Percentiles rank a stretch among this genome's conserved stretches.
Evolutionary conservation across 2,888 invertebrate genomes (phyloP).

Genomic region (Idaea aversata): DNA sequence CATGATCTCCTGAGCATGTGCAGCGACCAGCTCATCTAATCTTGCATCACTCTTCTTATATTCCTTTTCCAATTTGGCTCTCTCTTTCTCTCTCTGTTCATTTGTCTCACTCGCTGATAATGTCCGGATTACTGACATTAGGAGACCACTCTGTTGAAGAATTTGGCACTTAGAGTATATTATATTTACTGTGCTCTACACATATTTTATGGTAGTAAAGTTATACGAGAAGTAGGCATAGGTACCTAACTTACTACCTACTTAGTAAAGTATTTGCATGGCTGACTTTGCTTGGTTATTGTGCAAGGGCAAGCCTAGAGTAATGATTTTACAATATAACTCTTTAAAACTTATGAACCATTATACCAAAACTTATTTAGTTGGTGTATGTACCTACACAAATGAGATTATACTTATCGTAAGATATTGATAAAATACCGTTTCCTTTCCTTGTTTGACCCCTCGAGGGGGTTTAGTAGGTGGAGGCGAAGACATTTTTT

Average conservation of each 20-base stretch:
- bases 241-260: too few relatives aligned
- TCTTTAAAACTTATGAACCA: not conserved
- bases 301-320: too few relatives aligned
- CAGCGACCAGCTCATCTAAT: conserved; percentile 92
- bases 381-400: not conserved
- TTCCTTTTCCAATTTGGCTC: conserved; percentile 95
- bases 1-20: conserved; percentile 92
- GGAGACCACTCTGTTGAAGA: conserved; percentile 84
- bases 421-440: conserved; percentile 73
- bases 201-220: too few relatives aligned
- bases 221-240: too few relatives aligned
- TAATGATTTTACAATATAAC: too few relatives aligned
- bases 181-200: conserved; percentile 7
- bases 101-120: conserved; percentile 96
- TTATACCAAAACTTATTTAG: not conserved
- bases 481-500: conserved; percentile 82
- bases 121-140: conserved; percentile 97
- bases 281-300: too few relatives aligned
- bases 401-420: not conserved
- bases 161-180: not conserved
- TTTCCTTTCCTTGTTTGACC: conserved; percentile 92
- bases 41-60: conserved; percentile 94
- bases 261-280: too few relatives aligned
- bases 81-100: conserved; percentile 95
- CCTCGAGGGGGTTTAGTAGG: conserved; percentile 93